Base-by-base conservation (phyloP, 2,888 invertebrate genomes). In the Eurois occulta region DNA sequence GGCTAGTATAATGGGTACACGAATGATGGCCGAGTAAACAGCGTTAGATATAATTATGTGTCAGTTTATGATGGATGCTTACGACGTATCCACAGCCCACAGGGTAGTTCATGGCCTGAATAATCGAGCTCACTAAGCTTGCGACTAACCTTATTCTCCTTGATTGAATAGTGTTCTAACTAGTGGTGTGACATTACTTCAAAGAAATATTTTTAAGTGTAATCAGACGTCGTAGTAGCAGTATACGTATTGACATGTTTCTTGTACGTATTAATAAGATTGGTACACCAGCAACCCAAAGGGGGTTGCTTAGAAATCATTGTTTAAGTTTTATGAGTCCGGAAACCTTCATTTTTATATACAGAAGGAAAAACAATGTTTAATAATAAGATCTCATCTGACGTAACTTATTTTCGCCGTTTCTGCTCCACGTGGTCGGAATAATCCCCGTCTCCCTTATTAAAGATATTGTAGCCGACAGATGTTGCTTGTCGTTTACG, bases 401-500 rank as follows among this genome's bases (percentile, higher is more conserved):
- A 76, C 81, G 69, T 79, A 84, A 81, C 72, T 76, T 90, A 86
- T 87, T 89, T 86, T 85, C 79, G 78, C 65, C 76, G 70, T 75
- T 77, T 66, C 55, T 72, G 66, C 66, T 80, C 65, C 78, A 78
- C 80, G 74, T 83, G 86, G 72, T 64, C 65, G 64, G 84, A 81
- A 87, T 84, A 82, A 73, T 69, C 68, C 80, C 78, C 75, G 75
- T 76, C 84, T 85, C 80, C 82, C 85, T 87, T 88, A 85, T 86
- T 82, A 74, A 76, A 82, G 85, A 87, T 89, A 89, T 91, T 83
- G 83, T 86, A 80, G 76, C 70, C 78, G 84, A 83, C 91, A 92
- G 90, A 90, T 92, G 92, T 85, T 89, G 77, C 90, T 86, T 87
- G 83, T 88, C 87, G 80, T 88, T 88, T 83, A 85, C 82, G 86